Evolutionary conservation across 2,113 vertebrate species (phyloP).

Genomic region (Xenus cinereus): DNA sequence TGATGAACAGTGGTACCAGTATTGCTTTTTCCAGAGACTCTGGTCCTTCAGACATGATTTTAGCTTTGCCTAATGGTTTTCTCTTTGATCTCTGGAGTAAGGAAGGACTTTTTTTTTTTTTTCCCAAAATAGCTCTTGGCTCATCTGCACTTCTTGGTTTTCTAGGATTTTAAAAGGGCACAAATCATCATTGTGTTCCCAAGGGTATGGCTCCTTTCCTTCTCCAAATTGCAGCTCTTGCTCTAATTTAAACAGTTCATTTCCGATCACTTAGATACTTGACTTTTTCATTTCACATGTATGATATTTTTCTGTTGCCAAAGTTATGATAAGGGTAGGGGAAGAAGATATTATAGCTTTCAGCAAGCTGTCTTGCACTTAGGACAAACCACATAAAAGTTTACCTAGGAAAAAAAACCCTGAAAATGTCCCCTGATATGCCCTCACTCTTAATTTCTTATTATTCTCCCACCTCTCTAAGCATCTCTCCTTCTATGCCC

Average conservation of each 20-base stretch:
- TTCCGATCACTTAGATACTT: background rate
- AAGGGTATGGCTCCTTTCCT: background rate
- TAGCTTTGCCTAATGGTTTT: background rate
- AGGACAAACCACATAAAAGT: background rate
- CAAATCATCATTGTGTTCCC: background rate
- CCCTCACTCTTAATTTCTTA: background rate
- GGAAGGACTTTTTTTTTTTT: background rate
- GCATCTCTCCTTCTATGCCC: background rate
- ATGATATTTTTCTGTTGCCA: background rate
- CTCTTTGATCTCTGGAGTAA: background rate
- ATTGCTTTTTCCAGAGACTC: background rate
- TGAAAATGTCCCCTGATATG: background rate
- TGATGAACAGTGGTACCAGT: background rate
- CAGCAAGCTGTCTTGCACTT: background rate
- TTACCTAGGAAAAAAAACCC: background rate
- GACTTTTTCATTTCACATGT: background rate
- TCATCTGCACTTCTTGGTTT: background rate
- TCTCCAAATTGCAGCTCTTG: background rate
- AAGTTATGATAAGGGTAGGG: background rate
- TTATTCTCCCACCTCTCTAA: background rate
- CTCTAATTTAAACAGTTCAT: background rate
- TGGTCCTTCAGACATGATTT: background rate
- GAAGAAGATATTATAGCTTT: background rate
- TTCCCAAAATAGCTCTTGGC: background rate
- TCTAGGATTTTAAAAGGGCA: constrained; percentile 1